phyloP scores from a whole-genome alignment of 2,888 invertebrate genomes.

The Octodonta nipae region DNA sequence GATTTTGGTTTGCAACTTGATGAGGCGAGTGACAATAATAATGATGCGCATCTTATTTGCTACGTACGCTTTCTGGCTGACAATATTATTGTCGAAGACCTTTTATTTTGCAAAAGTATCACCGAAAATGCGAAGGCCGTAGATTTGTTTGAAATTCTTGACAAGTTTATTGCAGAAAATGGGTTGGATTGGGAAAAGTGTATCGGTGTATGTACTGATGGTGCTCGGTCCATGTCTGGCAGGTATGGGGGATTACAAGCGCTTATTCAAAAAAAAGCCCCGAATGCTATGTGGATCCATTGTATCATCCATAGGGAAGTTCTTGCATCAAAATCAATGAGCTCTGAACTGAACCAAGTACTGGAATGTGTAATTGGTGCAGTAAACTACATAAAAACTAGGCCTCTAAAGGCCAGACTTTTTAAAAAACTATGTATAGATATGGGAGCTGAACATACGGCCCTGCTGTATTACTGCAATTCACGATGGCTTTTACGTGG shows the following conservation, averaged over 20 bases:
- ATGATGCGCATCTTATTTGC: constrained; percentile 7
- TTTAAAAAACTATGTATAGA: constrained; percentile 4
- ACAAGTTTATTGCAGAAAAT: constrained; percentile 12
- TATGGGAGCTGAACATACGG: constrained; percentile 4
- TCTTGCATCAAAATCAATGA: too few relatives aligned
- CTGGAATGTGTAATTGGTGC: constrained; percentile 7
- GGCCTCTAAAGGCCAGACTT: constrained; percentile 9
- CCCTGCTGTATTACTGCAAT: constrained; percentile 5
- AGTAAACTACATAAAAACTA: constrained; percentile 11
- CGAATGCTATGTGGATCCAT: constrained; percentile 3
- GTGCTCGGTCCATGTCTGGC: constrained; percentile 3
- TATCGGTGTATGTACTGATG: constrained; percentile 8
- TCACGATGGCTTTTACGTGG: constrained; percentile 12
- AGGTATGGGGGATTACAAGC: constrained; percentile 7
- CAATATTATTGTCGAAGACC: constrained; percentile 1
- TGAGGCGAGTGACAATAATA: constrained; percentile 8
- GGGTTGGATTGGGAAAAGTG: constrained; percentile 12
- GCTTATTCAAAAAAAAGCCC: constrained; percentile 3
- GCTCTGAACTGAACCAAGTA: constrained; percentile 6
- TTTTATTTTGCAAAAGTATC: constrained; percentile 9
- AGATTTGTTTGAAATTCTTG: constrained; percentile 13
- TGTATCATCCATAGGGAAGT: constrained; percentile 2
- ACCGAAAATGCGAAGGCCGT: constrained; percentile 6
- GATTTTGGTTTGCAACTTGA: constrained; percentile 8
- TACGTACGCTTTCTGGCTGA: background rate